phyloP scores from a whole-genome alignment of 2,888 invertebrate species.

The Drosophila mayaguana region DNA sequence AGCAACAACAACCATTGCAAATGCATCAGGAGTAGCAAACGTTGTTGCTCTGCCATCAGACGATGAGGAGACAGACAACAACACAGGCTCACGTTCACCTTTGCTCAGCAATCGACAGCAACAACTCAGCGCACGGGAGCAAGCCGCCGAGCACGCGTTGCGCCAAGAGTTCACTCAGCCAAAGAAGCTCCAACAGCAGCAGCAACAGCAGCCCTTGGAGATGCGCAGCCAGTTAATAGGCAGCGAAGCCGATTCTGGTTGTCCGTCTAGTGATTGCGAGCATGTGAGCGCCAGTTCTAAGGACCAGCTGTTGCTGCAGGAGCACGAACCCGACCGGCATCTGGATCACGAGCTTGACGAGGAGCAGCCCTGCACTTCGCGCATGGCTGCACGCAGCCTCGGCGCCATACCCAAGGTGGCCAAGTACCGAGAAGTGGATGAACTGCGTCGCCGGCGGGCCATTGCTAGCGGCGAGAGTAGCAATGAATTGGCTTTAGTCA shows the following conservation, averaged over 20 bases:
- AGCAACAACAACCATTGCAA: conserved; percentile 3
- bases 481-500: conserved; percentile 78
- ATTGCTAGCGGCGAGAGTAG: conserved; percentile 8
- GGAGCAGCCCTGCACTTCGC: conserved; percentile 62
- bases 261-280: conserved; percentile 86
- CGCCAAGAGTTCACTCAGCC: conserved; percentile 64
- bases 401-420: conserved; percentile 86
- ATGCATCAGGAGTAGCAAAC: conserved; percentile 2
- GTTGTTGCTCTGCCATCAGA: conserved; percentile 30
- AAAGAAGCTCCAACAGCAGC: conserved; percentile 27
- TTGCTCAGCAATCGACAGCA: conserved; percentile 86
- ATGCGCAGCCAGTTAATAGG: conserved; percentile 66
- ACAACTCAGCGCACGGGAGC: conserved; percentile 67
- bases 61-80: conserved; percentile 89
- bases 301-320: conserved; percentile 87
- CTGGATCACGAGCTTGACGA: conserved; percentile 54
- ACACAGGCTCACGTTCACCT: conserved; percentile 89
- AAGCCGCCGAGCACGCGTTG: conserved; percentile 69
- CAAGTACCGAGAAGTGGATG: conserved; percentile 83
- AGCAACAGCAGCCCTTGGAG: conserved; percentile 31
- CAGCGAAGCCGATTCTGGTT: conserved; percentile 86
- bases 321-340: conserved; percentile 80
- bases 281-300: conserved; percentile 90
- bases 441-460: conserved; percentile 76
- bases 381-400: conserved; percentile 74